These are phyloP conservation scores for Diachasmimorpha longicaudata DNA, from an alignment of 1,140 invertebrate species.

Conservation along the genomic window DNA sequence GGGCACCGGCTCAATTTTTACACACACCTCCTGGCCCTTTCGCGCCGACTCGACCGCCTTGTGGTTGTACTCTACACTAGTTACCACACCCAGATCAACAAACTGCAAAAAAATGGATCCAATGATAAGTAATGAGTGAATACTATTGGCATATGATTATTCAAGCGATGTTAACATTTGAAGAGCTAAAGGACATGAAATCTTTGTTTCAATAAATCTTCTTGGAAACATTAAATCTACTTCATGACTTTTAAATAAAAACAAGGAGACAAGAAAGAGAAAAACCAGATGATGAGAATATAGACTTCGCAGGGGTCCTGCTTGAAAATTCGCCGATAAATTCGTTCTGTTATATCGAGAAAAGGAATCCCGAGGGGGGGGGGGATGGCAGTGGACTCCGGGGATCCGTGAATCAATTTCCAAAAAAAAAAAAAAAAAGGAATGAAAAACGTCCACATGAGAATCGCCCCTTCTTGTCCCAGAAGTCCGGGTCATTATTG, in stretches of 20 bases:
- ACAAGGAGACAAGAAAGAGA: slow-evolving; percentile 9
- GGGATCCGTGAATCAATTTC: no score
- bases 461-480: background rate
- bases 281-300: slow-evolving; percentile 19
- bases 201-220: background rate
- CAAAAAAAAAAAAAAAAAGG: no score
- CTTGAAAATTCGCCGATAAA: slow-evolving; percentile 47
- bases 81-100: slow-evolving; percentile 92
- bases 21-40: slow-evolving; percentile 97
- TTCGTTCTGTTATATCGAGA: slow-evolving; percentile 49
- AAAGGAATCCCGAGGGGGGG: slow-evolving; percentile 28
- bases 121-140: slow-evolving; percentile 10
- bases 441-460: slow-evolving; percentile 7
- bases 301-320: slow-evolving; percentile 39
- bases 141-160: background rate
- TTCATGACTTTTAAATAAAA: background rate
- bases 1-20: slow-evolving; percentile 96
- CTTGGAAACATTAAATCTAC: background rate
- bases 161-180: background rate
- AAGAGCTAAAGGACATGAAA: background rate
- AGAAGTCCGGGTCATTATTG: no score
- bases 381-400: slow-evolving; percentile 35
- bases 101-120: slow-evolving; percentile 72
- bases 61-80: slow-evolving; percentile 91
- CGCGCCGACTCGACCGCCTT: slow-evolving; percentile 90